A percentile compares a stretch with the other conserved stretches of the same genome.
Conservation (phyloP, 35 echinoderm and acorn worm genomes). For the Acanthaster planci region DNA sequence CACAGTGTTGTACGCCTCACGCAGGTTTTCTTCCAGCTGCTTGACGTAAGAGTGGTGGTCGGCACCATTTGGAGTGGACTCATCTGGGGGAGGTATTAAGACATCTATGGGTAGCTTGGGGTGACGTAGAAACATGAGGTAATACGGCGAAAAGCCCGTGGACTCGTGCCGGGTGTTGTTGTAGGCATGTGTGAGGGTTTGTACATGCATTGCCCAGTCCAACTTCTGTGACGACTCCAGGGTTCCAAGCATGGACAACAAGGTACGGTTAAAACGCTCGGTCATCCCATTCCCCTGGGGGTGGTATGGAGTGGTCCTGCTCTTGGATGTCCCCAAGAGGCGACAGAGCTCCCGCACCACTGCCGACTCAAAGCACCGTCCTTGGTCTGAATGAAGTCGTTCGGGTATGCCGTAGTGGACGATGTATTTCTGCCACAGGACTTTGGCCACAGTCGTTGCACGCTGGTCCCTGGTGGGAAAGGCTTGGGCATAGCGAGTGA, state of each 20-base stretch:
- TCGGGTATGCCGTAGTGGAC: slow-evolving; percentile 59
- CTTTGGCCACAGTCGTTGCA: slow-evolving; percentile 46
- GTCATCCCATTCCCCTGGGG: slow-evolving; percentile 56
- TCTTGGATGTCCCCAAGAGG: slow-evolving; percentile 58
- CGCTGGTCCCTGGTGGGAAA: slow-evolving; percentile 36
- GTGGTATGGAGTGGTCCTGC: too few relatives aligned
- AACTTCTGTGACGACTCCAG: not conserved
- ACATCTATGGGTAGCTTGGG: slow-evolving; percentile 46
- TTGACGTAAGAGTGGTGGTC: too few relatives aligned
- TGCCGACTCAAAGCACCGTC: slow-evolving; percentile 43
- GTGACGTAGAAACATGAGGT: slow-evolving; percentile 55
- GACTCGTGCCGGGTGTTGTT: slow-evolving; percentile 49
- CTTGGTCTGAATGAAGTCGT: slow-evolving; percentile 56
- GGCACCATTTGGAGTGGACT: too few relatives aligned
- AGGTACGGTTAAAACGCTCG: not conserved
- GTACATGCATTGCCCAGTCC: not conserved
- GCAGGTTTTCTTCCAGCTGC: too few relatives aligned
- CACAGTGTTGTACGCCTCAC: not conserved
- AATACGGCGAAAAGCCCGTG: slow-evolving; percentile 40
- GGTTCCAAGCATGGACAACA: not conserved
- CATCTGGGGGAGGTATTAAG: too few relatives aligned
- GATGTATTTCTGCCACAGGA: slow-evolving; percentile 64
- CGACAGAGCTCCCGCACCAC: slow-evolving; percentile 62
- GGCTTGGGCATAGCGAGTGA: slow-evolving; percentile 33
- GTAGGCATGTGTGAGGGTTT: slow-evolving; percentile 17